These are phyloP conservation scores for Meliscaeva auricollis DNA, from an alignment of 2,888 invertebrate genomes.

Conservation along the genomic window DNA sequence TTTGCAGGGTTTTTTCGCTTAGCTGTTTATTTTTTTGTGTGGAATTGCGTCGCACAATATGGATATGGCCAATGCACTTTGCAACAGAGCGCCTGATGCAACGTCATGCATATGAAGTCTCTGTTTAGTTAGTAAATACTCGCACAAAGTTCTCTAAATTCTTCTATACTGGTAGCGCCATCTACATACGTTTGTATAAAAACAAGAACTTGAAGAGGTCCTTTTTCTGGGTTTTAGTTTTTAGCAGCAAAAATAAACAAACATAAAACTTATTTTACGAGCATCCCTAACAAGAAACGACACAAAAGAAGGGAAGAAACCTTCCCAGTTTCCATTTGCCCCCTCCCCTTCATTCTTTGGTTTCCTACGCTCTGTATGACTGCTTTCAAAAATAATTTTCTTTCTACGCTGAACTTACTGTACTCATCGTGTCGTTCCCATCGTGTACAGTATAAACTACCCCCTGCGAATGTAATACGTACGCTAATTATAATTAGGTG, in stretches of 20 bases:
- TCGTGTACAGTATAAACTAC: constrained; percentile 15
- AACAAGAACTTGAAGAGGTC: constrained; percentile 22
- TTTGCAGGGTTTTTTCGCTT: constrained; percentile 43
- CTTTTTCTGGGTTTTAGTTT: constrained; percentile 45
- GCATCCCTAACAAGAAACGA: constrained; percentile 41
- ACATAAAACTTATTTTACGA: constrained; percentile 55
- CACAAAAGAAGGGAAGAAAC: constrained; percentile 16
- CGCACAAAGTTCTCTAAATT: constrained; percentile 3
- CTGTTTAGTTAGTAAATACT: constrained; percentile 25
- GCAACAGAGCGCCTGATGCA: constrained; percentile 7
- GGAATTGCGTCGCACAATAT: constrained; percentile 40
- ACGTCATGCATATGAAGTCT: constrained; percentile 37
- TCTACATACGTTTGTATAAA: neutral
- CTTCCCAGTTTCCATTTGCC: too few relatives aligned
- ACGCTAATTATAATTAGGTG: constrained; percentile 70
- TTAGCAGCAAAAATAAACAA: constrained; percentile 56
- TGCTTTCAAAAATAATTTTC: constrained; percentile 46
- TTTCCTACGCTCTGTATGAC: neutral
- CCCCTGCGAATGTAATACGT: constrained; percentile 40
- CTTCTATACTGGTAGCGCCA: neutral
- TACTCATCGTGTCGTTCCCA: neutral
- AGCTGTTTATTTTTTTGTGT: constrained; percentile 42
- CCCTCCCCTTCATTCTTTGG: neutral
- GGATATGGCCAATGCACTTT: constrained; percentile 32
- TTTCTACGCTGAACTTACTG: constrained; percentile 5